Evolutionary conservation across 2,797 vertebrate genomes (phyloP).

Genomic region (Channa striata): DNA sequence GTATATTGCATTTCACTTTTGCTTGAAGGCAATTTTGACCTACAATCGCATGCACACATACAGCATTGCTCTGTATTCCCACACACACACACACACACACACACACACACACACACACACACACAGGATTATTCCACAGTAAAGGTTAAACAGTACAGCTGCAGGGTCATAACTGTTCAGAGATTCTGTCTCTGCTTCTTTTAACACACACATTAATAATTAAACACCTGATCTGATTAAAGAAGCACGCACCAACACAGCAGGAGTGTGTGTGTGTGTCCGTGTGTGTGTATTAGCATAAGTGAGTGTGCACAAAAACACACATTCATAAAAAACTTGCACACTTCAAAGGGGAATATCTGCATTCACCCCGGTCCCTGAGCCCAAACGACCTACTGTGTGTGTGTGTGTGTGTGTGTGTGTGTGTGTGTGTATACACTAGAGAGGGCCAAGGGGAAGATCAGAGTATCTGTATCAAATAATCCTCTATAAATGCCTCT

Average conservation of each 20-base stretch:
- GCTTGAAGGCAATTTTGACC: slow-evolving; percentile 32
- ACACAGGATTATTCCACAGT: slow-evolving; percentile 29
- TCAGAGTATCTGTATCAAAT: slow-evolving; percentile 80
- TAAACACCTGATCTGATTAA: slow-evolving; percentile 79
- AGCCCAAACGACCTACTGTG: slow-evolving; percentile 60
- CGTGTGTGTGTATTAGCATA: slow-evolving; percentile 2
- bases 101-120: slow-evolving; percentile 15
- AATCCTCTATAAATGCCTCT: slow-evolving; percentile 80
- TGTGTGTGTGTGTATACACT: slow-evolving; percentile 46
- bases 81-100: slow-evolving; percentile 11
- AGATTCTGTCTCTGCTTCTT: slow-evolving; percentile 66
- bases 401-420: slow-evolving; percentile 24
- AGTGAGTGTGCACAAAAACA: not conserved
- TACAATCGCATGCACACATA: not conserved
- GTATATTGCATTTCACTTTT: slow-evolving; percentile 33
- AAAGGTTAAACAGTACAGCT: slow-evolving; percentile 75
- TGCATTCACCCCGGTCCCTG: slow-evolving; percentile 66
- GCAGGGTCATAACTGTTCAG: slow-evolving; percentile 68
- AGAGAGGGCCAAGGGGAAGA: slow-evolving; percentile 72
- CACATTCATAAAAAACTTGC: slow-evolving; percentile 21
- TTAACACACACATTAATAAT: slow-evolving; percentile 77
- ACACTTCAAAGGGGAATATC: slow-evolving; percentile 79
- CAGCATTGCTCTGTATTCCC: not conserved
- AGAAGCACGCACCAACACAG: slow-evolving; percentile 54
- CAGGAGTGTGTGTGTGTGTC: slow-evolving; percentile 30